A percentile compares a stretch with the other conserved stretches of the same genome.
These are phyloP conservation scores for Mycogona germanica DNA, from an alignment of 2,888 invertebrate genomes.

Conservation along the genomic window DNA sequence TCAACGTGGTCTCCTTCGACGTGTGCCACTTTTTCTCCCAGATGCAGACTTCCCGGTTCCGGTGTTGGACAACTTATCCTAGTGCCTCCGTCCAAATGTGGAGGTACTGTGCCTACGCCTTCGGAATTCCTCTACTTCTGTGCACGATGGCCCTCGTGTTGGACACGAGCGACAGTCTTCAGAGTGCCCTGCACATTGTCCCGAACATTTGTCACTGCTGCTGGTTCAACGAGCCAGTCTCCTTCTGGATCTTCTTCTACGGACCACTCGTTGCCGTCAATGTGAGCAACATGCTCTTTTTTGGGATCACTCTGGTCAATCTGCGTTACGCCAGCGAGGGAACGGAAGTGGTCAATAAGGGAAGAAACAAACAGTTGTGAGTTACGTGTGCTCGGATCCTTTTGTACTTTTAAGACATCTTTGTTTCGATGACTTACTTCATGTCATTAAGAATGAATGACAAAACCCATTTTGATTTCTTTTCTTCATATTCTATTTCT, in stretches of 20 bases:
- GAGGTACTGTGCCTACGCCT: background rate
- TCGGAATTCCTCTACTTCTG: background rate
- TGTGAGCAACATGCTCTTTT: background rate
- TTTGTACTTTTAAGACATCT: no score
- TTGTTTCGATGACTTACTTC: no score
- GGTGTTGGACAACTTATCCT: background rate
- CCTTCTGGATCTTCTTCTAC: background rate
- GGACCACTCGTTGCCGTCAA: background rate
- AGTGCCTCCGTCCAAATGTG: background rate
- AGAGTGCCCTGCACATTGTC: background rate
- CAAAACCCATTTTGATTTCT: no score
- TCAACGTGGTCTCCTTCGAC: slow-evolving; percentile 2
- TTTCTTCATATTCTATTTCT: no score
- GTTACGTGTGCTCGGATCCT: no score
- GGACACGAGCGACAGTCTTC: background rate
- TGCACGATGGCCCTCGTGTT: background rate
- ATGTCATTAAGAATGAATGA: no score
- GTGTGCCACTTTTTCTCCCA: background rate
- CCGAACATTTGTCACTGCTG: background rate
- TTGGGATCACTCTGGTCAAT: slow-evolving; percentile 1
- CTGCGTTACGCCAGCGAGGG: slow-evolving; percentile 5
- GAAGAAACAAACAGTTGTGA: slow-evolving; percentile 2
- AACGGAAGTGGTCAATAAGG: slow-evolving; percentile 2
- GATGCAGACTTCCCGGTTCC: background rate
- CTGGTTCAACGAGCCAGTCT: background rate